Percentiles rank a stretch among this genome's conserved stretches.
Evolutionary conservation across 2,797 vertebrate species (phyloP).

Genomic region (Hephaestus fuliginosus): DNA sequence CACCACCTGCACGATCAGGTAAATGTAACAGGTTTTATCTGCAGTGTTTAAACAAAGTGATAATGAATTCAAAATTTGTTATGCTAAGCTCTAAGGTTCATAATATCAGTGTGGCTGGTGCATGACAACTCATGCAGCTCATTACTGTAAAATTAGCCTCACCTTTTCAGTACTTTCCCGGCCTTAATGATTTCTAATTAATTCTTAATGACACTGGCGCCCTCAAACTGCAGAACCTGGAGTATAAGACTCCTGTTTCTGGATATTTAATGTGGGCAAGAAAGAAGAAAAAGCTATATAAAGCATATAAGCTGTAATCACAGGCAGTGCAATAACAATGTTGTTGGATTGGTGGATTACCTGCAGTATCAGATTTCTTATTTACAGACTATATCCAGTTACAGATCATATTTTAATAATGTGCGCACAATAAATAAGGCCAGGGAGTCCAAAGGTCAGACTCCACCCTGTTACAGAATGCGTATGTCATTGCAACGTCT

Average conservation of each 20-base stretch:
- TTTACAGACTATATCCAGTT: slow-evolving; percentile 15
- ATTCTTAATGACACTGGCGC: slow-evolving; percentile 20
- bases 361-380: background rate
- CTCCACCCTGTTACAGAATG: slow-evolving; percentile 65
- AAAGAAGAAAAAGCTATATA: background rate
- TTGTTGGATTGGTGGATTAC: background rate
- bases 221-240: background rate
- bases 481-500: slow-evolving; percentile 36
- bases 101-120: background rate
- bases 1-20: background rate
- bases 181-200: slow-evolving; percentile 21
- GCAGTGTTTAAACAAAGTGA: background rate
- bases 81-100: background rate
- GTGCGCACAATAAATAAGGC: slow-evolving; percentile 57
- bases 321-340: background rate
- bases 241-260: background rate
- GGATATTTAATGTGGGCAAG: background rate
- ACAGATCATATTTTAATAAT: slow-evolving; percentile 51
- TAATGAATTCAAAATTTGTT: background rate
- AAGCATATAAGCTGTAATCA: background rate
- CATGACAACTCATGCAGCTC: background rate
- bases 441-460: slow-evolving; percentile 71
- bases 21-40: slow-evolving; percentile 11
- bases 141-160: slow-evolving; percentile 19
- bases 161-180: slow-evolving; percentile 13